Conservation (phyloP, 2,888 invertebrate genomes). For the Ctenicera cuprea region DNA sequence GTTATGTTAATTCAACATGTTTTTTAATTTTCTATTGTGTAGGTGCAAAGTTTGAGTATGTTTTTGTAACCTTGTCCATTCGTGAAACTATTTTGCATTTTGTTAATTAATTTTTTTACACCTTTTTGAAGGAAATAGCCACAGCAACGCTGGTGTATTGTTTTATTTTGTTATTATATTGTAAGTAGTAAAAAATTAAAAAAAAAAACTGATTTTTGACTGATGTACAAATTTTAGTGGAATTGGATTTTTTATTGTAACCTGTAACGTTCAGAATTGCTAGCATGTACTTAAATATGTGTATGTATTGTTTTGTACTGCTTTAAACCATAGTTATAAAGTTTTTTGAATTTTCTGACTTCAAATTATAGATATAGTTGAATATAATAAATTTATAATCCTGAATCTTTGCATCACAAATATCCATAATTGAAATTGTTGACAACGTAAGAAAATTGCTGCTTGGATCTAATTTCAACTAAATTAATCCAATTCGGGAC, state of each 20-base stretch:
- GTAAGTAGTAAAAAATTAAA: not conserved
- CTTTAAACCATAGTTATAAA: too few relatives aligned
- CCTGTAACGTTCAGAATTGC: constrained; percentile 3
- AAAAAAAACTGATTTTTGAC: not conserved
- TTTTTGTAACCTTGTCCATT: not conserved
- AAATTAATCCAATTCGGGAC: too few relatives aligned
- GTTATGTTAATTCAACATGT: constrained; percentile 31
- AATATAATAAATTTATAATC: too few relatives aligned
- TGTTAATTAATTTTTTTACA: not conserved
- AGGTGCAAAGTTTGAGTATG: constrained; percentile 3
- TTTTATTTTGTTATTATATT: not conserved
- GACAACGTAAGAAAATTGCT: too few relatives aligned
- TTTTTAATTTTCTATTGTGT: constrained; percentile 19
- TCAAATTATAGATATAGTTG: too few relatives aligned
- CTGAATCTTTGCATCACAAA: too few relatives aligned
- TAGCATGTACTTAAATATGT: constrained; percentile 6
- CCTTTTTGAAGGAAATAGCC: not conserved
- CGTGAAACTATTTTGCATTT: not conserved
- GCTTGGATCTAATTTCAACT: too few relatives aligned
- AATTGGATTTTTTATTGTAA: not conserved
- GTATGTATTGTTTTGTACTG: not conserved
- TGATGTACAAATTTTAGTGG: not conserved
- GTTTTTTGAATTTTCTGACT: too few relatives aligned
- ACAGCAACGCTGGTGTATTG: not conserved
- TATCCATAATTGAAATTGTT: too few relatives aligned